Evolutionary conservation across 2,113 vertebrate species (phyloP).

Genomic region (Albula glossodonta): DNA sequence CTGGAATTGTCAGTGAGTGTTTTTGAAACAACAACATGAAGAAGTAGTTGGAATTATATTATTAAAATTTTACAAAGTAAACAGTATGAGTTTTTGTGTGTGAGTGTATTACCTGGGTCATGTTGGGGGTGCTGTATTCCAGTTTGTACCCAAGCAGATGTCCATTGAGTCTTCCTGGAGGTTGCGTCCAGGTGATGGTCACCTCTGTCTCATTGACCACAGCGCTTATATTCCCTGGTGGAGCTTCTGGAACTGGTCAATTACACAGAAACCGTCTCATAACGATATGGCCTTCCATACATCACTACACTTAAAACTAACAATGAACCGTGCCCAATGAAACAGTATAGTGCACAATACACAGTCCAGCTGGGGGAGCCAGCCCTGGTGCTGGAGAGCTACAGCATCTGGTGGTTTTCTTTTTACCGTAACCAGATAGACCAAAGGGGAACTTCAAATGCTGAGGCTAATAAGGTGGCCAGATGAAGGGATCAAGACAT

Average conservation of each 20-base stretch:
- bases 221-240: constrained; percentile 77
- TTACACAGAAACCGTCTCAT: neutral
- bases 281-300: neutral
- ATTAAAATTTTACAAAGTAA: neutral
- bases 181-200: constrained; percentile 72
- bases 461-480: too few species aligned
- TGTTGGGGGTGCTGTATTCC: constrained; percentile 67
- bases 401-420: too few species aligned
- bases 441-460: too few species aligned
- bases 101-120: constrained; percentile 42
- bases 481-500: too few species aligned
- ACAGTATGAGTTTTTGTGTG: neutral
- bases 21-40: neutral
- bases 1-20: neutral
- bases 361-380: too few species aligned
- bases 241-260: constrained; percentile 73
- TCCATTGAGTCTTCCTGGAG: constrained; percentile 72
- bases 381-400: too few species aligned
- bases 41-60: neutral
- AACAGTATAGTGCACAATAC: too few species aligned
- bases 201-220: constrained; percentile 74
- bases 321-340: too few species aligned
- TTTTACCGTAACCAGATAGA: too few species aligned
- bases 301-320: neutral
- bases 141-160: constrained; percentile 78